These are phyloP conservation scores for Galagoides demidoff DNA, from an alignment of 2,797 vertebrate genomes.

Conservation along the genomic window DNA sequence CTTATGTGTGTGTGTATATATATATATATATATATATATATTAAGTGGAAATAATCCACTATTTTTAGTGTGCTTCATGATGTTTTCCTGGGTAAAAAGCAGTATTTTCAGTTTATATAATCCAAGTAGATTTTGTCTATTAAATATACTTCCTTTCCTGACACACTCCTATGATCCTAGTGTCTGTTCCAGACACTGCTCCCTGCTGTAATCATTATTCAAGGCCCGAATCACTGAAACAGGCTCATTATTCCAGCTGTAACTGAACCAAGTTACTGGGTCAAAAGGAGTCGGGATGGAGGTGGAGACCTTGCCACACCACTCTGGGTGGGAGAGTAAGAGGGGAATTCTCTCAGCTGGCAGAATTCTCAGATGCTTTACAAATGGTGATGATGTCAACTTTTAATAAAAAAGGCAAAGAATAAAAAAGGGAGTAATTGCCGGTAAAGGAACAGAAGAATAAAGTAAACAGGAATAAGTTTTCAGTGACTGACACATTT, in stretches of 20 bases:
- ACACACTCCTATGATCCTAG: not conserved
- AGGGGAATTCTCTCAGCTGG: not conserved
- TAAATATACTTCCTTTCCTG: not conserved
- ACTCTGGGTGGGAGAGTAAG: slow-evolving; percentile 10
- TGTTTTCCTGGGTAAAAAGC: not conserved
- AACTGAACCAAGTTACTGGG: not conserved
- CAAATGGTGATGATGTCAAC: not conserved
- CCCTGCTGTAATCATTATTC: not conserved
- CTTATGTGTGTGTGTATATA: too few species aligned
- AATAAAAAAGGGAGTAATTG: not conserved
- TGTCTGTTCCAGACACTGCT: not conserved
- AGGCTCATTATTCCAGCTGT: not conserved
- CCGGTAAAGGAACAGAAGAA: not conserved
- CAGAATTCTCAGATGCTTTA: slow-evolving; percentile 34
- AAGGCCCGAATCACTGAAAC: not conserved
- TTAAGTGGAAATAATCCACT: not conserved
- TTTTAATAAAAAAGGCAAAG: not conserved
- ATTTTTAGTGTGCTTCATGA: not conserved
- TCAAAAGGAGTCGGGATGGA: not conserved
- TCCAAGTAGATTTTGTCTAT: not conserved
- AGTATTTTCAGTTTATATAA: not conserved
- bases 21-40: too few species aligned
- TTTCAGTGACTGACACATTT: not conserved
- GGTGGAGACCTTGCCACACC: not conserved
- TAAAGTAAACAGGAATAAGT: not conserved